Conservation (phyloP, 1,140 invertebrate genomes). For the Helicorthomorpha holstii region DNA sequence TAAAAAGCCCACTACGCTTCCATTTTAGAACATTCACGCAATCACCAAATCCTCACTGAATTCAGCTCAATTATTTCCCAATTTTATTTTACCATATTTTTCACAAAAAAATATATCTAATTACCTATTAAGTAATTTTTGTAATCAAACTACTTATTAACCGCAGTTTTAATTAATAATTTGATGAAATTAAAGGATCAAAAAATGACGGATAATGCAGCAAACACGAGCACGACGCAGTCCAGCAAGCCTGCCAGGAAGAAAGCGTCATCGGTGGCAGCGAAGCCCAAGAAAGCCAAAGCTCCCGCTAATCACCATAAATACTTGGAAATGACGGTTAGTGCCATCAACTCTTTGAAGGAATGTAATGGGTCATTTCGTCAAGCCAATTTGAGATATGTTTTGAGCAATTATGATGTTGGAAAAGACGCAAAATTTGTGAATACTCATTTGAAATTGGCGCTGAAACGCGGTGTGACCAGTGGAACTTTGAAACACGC, state of each 20-base stretch:
- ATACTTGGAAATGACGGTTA: slow-evolving; percentile 15
- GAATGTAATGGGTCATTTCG: slow-evolving; percentile 15
- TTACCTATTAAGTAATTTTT: neutral
- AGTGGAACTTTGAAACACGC: slow-evolving; percentile 12
- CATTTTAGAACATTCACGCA: too few relatives aligned
- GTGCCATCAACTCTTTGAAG: slow-evolving; percentile 15
- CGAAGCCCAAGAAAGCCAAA: slow-evolving; percentile 6
- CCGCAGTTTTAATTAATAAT: neutral
- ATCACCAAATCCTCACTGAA: too few relatives aligned
- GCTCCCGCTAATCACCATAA: slow-evolving; percentile 15
- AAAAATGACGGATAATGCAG: neutral
- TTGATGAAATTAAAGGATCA: neutral
- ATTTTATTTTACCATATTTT: neutral
- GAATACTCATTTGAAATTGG: slow-evolving; percentile 13
- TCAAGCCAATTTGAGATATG: slow-evolving; percentile 16
- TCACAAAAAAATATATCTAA: neutral
- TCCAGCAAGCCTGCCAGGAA: neutral
- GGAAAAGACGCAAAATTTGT: slow-evolving; percentile 13
- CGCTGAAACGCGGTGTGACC: slow-evolving; percentile 13
- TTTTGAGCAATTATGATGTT: slow-evolving; percentile 13
- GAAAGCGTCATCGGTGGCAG: neutral
- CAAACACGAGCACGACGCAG: neutral
- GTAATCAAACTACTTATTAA: too few relatives aligned
- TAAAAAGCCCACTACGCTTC: too few relatives aligned
- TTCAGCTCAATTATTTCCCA: neutral